These are phyloP conservation scores for Limenitis camilla DNA, from an alignment of 2,888 invertebrate species.

Conservation along the genomic window DNA sequence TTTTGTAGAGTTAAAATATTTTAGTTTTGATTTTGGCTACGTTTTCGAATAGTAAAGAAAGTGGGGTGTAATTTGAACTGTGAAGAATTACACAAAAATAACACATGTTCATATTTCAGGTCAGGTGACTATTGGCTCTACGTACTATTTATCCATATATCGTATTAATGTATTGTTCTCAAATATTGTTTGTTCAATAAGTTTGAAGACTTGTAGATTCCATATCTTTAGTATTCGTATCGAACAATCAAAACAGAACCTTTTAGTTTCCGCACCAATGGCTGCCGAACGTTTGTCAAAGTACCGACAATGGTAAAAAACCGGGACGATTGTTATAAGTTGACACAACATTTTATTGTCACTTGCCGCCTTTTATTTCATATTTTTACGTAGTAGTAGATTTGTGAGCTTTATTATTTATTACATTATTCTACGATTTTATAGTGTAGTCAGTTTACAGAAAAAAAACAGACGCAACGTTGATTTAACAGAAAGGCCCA, in stretches of 20 bases:
- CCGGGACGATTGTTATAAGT: constrained; percentile 30
- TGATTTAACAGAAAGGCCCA: too few relatives aligned
- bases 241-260: constrained; percentile 62
- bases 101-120: constrained; percentile 5
- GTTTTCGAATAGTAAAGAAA: neutral
- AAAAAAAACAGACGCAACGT: too few relatives aligned
- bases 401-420: constrained; percentile 2
- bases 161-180: constrained; percentile 42
- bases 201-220: constrained; percentile 51
- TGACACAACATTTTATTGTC: constrained; percentile 46
- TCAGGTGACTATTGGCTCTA: constrained; percentile 9
- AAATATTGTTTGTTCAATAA: constrained; percentile 39
- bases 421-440: neutral
- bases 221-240: constrained; percentile 52
- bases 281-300: constrained; percentile 52
- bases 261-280: constrained; percentile 45
- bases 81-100: constrained; percentile 6
- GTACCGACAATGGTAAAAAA: constrained; percentile 44
- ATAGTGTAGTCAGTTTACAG: too few relatives aligned
- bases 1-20: constrained; percentile 1
- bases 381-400: constrained; percentile 5
- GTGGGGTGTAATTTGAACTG: constrained; percentile 10
- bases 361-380: constrained; percentile 35
- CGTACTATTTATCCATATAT: constrained; percentile 45
- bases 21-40: neutral